phyloP scores from a whole-genome alignment of 2,113 vertebrate species.

The Heterotis niloticus region DNA sequence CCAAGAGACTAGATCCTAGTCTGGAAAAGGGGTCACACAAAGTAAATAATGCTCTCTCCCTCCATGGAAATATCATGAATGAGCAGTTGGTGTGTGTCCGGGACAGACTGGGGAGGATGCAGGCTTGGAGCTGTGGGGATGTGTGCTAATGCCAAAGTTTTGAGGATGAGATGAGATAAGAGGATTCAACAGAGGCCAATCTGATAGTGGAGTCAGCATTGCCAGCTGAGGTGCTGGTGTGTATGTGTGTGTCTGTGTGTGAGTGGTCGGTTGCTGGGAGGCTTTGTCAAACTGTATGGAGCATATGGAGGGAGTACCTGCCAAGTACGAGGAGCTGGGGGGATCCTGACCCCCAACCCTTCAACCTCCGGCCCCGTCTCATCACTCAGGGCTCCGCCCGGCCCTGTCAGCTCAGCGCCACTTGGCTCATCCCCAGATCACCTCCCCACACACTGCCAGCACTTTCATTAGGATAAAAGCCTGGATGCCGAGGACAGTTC shows the following conservation, averaged over 20 bases:
- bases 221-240: background rate
- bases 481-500: conserved; percentile 29
- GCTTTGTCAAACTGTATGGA: background rate
- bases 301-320: background rate
- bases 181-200: too few relatives aligned
- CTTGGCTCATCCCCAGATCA: conserved; percentile 55
- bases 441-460: conserved; percentile 31
- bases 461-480: conserved; percentile 67
- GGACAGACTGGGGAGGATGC: background rate
- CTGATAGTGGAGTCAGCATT: background rate
- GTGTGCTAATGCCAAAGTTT: background rate
- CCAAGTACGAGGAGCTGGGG: background rate
- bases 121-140: background rate
- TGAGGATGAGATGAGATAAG: background rate
- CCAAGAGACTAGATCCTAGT: too few relatives aligned
- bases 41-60: background rate
- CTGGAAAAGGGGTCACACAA: background rate
- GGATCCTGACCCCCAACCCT: background rate
- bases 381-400: conserved; percentile 39
- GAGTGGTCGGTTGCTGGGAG: background rate
- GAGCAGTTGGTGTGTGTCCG: background rate
- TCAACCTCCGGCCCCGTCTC: conserved; percentile 9
- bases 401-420: conserved; percentile 48
- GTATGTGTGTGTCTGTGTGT: too few relatives aligned
- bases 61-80: conserved; percentile 4